Conservation (phyloP, 1,140 invertebrate species). For the Oryctes rhinoceros region DNA sequence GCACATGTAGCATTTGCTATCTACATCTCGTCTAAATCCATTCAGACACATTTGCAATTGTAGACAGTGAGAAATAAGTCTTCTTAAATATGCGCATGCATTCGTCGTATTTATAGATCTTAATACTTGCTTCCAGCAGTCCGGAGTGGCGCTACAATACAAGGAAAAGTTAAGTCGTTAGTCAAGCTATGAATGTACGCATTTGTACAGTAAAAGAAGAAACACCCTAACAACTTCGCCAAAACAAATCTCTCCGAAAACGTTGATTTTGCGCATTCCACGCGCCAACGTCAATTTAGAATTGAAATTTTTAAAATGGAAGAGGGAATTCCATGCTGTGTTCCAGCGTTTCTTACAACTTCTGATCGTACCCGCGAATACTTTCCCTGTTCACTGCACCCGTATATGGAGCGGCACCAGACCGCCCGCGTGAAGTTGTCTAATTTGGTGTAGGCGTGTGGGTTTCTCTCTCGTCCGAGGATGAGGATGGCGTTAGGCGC, state of each 20-base stretch:
- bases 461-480: not conserved
- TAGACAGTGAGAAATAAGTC: not conserved
- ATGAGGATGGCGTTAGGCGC: not conserved
- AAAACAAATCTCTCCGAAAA: too few species aligned
- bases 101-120: conserved; percentile 1
- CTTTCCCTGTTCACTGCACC: not conserved
- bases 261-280: too few species aligned
- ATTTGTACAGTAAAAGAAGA: not conserved
- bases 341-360: too few species aligned
- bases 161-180: conserved; percentile 12
- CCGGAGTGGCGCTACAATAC: conserved; percentile 9
- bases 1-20: not conserved
- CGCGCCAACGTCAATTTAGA: too few species aligned
- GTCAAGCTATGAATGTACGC: not conserved
- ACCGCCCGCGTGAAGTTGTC: conserved; percentile 15
- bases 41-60: conserved; percentile 18
- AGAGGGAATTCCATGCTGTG: too few species aligned
- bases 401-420: not conserved
- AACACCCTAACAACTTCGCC: too few species aligned
- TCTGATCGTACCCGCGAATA: too few species aligned
- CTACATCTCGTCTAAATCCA: conserved; percentile 4
- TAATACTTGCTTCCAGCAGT: not conserved
- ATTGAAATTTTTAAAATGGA: too few species aligned
- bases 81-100: not conserved
- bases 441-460: conserved; percentile 14